Percentiles rank a stretch among this genome's conserved stretches.
Evolutionary conservation across 2,113 vertebrate species (phyloP).

Genomic region (Vidua macroura): DNA sequence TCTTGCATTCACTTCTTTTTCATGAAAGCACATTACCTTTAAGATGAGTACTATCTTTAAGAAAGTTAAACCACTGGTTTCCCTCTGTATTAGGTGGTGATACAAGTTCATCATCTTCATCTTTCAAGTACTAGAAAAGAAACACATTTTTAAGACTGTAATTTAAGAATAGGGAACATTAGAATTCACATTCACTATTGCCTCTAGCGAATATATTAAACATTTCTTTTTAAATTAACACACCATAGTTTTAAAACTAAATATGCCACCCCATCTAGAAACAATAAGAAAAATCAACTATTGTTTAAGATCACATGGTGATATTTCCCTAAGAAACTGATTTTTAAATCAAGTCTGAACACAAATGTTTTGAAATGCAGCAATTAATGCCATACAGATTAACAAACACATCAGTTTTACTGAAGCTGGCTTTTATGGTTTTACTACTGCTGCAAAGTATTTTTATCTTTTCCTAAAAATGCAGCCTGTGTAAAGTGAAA

Average conservation of each 20-base stretch:
- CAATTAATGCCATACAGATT: neutral
- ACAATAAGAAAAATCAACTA: neutral
- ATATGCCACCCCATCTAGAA: neutral
- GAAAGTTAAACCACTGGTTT: slow-evolving; percentile 95
- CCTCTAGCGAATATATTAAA: accelerated
- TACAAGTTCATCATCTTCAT: slow-evolving; percentile 95
- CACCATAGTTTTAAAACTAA: neutral
- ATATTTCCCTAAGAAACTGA: neutral
- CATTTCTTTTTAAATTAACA: neutral
- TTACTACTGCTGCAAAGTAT: neutral
- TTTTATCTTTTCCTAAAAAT: neutral
- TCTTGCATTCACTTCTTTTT: neutral
- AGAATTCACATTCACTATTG: neutral
- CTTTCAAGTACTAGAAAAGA: slow-evolving; percentile 89
- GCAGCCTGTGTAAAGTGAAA: neutral
- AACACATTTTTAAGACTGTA: neutral
- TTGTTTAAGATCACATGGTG: neutral
- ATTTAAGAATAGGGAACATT: neutral
- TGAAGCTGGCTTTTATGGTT: neutral
- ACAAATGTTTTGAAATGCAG: neutral
- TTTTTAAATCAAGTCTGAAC: neutral
- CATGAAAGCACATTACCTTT: slow-evolving; percentile 76
- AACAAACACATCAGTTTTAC: neutral
- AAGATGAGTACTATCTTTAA: slow-evolving; percentile 86
- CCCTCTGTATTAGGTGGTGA: slow-evolving; percentile 93